Conservation (phyloP, 2,113 vertebrate species). For the Nematolebias whitei region DNA sequence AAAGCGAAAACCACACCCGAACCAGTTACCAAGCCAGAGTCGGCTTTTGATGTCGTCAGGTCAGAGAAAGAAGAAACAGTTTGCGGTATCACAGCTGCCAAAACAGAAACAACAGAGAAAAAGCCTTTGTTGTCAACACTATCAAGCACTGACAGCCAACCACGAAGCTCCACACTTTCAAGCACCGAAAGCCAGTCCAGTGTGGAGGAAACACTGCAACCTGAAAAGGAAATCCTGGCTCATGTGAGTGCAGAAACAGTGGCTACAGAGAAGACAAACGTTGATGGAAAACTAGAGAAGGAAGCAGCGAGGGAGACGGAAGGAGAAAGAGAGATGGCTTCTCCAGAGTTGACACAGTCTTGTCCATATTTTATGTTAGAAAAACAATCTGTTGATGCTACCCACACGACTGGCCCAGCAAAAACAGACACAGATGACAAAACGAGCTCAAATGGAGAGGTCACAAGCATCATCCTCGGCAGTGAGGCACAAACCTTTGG, state of each 20-base stretch:
- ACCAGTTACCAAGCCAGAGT: constrained; percentile 39
- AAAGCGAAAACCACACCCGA: constrained; percentile 43
- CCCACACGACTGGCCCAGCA: not conserved
- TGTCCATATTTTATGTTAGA: constrained; percentile 71
- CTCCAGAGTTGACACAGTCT: constrained; percentile 70
- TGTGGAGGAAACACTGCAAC: constrained; percentile 46
- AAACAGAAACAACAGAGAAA: constrained; percentile 43
- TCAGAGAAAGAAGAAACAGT: constrained; percentile 32
- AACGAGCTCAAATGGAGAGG: constrained; percentile 28
- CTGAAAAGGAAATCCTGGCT: constrained; percentile 37
- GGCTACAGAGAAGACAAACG: constrained; percentile 32
- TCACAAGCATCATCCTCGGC: constrained; percentile 12
- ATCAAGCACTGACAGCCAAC: constrained; percentile 56
- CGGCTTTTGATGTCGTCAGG: constrained; percentile 23
- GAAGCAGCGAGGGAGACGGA: constrained; percentile 78
- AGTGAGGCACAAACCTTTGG: constrained; percentile 60
- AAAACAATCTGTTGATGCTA: constrained; percentile 48
- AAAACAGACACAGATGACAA: constrained; percentile 41
- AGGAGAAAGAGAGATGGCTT: constrained; percentile 76
- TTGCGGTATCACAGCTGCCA: constrained; percentile 1
- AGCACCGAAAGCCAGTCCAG: constrained; percentile 61
- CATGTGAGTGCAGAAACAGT: constrained; percentile 14
- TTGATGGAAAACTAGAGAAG: constrained; percentile 66
- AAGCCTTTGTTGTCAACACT: constrained; percentile 39
- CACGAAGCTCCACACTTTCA: constrained; percentile 44